Evolutionary conservation across 1,140 invertebrate species (phyloP), one percentile per base, ranked within the genome.

Genomic region (Drosophila murphyi): DNA sequence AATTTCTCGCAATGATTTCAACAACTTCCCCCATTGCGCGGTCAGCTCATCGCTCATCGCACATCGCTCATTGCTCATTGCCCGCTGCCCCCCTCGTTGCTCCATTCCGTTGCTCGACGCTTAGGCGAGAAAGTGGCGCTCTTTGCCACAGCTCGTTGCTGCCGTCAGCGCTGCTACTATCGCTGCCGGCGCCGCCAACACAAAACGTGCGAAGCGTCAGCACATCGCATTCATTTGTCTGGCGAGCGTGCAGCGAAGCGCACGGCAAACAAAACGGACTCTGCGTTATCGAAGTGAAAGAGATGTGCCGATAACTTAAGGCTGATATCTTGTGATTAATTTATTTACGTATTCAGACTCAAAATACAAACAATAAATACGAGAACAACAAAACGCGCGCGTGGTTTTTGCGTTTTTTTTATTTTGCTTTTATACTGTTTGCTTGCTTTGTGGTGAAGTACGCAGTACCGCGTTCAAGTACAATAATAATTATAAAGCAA

Each of bases 301-400:
- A 82, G 76, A 87, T 78, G 77, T 77, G 57, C 64, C 76, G 80
- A 85, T 89, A 89, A 81, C 76, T 76, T 65, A 57, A 67, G 48
- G 60, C 79, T 83, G 75, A 64, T 85, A 89, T 89, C 85, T 77
- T 72, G 80, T 85, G 85, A 89, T 89, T 88, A 78, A 72, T 72
- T 69, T 75, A 70, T 43, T 5, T 60, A 60, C 57, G 57, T 60
- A 60, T 6, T 47, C 57, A 10, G 12, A 12, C 37, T 37, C 57
- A 48, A 63, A 82, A 71, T 39, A 76, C 54, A 50, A 75, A 47
- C 39, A 65, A 39, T 28, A 12, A 10, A 55, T 29, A 55, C 31
- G 47, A 37, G n/a, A 45, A 52, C 4, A 55, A 32, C 43, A 20
- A 20, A 20, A 20, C 10, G 57, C n/a, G 45, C 63, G 63, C 57